Conservation (phyloP, 2,888 invertebrate species). For the Pheosia tremula region DNA sequence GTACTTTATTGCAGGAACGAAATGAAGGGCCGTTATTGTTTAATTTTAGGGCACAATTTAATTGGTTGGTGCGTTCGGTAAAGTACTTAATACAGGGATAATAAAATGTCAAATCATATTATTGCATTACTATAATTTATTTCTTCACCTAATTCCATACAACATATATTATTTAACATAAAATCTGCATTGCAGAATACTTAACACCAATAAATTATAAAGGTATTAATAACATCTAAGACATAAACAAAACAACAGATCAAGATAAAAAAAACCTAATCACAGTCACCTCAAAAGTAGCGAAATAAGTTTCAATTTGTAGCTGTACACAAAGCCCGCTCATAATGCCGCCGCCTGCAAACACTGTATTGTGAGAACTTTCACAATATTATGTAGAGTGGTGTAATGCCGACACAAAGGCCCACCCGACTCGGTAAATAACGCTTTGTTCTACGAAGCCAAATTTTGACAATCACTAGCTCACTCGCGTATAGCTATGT, state of each 20-base stretch:
- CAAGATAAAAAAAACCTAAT: slow-evolving; percentile 47
- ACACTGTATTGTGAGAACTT: slow-evolving; percentile 80
- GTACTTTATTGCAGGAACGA: slow-evolving; percentile 39
- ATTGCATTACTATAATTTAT: too few species aligned
- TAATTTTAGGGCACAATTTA: not conserved
- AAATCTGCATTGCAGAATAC: too few species aligned
- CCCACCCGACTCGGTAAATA: slow-evolving; percentile 80
- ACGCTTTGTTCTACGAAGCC: slow-evolving; percentile 84
- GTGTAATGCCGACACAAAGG: slow-evolving; percentile 83
- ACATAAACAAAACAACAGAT: slow-evolving; percentile 3
- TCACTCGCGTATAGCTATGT: slow-evolving; percentile 72
- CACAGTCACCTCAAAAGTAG: slow-evolving; percentile 50
- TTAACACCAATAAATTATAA: too few species aligned
- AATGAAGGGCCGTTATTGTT: slow-evolving; percentile 6
- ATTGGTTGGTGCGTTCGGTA: not conserved
- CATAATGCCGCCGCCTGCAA: slow-evolving; percentile 68
- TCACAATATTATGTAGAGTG: slow-evolving; percentile 84
- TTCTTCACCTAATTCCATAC: too few species aligned
- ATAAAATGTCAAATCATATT: too few species aligned
- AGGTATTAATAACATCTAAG: too few species aligned
- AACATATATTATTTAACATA: too few species aligned
- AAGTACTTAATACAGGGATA: too few species aligned
- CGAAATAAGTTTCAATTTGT: slow-evolving; percentile 62
- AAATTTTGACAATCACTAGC: slow-evolving; percentile 86
- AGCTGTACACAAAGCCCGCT: slow-evolving; percentile 54